Percentiles rank a stretch among this genome's conserved stretches.
Evolutionary conservation across 1,140 invertebrate genomes (phyloP).

Genomic region (Magallana angulata): DNA sequence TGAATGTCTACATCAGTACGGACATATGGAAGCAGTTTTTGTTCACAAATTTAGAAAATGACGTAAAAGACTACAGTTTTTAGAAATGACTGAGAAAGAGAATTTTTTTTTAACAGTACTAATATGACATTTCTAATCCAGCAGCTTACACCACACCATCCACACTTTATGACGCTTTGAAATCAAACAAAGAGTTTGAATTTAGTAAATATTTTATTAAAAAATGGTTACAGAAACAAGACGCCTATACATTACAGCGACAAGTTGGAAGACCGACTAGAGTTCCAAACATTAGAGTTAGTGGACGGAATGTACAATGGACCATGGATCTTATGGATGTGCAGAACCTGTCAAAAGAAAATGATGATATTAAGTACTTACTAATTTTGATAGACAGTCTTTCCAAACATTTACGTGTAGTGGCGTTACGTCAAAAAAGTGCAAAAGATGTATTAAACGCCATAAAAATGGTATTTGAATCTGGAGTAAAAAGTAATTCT

Average conservation of each 20-base stretch:
- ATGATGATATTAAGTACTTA: slow-evolving; percentile 36
- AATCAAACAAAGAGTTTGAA: slow-evolving; percentile 4
- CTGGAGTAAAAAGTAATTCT: not conserved
- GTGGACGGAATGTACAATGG: slow-evolving; percentile 19
- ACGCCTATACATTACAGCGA: slow-evolving; percentile 18
- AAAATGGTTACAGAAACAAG: slow-evolving; percentile 39
- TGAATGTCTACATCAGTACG: too few species aligned
- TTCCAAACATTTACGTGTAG: not conserved
- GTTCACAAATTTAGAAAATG: not conserved
- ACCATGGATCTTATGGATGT: slow-evolving; percentile 36
- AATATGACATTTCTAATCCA: slow-evolving; percentile 14
- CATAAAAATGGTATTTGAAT: not conserved
- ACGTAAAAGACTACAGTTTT: not conserved
- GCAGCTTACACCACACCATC: not conserved
- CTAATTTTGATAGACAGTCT: slow-evolving; percentile 34
- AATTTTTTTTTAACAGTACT: slow-evolving; percentile 13
- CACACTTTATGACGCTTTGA: slow-evolving; percentile 14
- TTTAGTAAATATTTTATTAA: not conserved
- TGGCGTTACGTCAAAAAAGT: not conserved
- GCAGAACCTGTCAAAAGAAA: slow-evolving; percentile 31
- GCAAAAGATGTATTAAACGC: not conserved
- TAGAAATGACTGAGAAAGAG: slow-evolving; percentile 7
- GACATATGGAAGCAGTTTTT: not conserved
- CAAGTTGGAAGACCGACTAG: not conserved
- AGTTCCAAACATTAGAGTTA: not conserved